These are phyloP conservation scores for Cydia amplana DNA, from an alignment of 1,140 invertebrate species.

Conservation along the genomic window DNA sequence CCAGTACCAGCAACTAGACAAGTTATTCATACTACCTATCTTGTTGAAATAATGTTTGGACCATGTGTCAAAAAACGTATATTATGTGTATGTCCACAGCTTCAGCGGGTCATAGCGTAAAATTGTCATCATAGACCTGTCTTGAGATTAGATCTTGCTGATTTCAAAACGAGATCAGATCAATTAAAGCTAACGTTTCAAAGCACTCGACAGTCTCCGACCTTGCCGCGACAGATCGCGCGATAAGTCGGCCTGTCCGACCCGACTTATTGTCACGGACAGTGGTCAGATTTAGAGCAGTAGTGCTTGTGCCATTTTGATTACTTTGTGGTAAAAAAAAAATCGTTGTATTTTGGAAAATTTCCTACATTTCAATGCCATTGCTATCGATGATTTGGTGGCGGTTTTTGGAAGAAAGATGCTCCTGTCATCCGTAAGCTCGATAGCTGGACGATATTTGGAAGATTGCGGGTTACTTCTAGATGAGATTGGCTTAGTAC, in stretches of 20 bases:
- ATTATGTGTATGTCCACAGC: neutral
- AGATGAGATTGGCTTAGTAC: too few relatives aligned
- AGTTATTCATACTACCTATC: too few relatives aligned
- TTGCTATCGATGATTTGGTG: too few relatives aligned
- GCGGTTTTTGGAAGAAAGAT: too few relatives aligned
- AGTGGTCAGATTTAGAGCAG: neutral
- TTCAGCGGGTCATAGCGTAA: neutral
- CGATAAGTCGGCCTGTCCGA: conserved; percentile 2
- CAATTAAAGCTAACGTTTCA: conserved; percentile 12
- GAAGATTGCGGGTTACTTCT: too few relatives aligned
- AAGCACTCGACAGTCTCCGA: conserved; percentile 13
- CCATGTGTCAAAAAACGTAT: neutral
- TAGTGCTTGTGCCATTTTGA: neutral
- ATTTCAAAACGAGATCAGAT: conserved; percentile 21
- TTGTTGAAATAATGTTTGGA: too few relatives aligned
- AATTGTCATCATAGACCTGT: neutral
- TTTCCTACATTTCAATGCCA: too few relatives aligned
- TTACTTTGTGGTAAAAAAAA: too few relatives aligned
- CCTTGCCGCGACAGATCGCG: conserved; percentile 10
- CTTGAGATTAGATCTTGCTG: neutral
- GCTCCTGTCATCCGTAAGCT: too few relatives aligned
- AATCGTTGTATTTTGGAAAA: too few relatives aligned
- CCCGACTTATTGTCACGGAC: neutral
- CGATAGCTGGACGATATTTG: too few relatives aligned
- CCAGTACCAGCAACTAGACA: too few relatives aligned